Evolutionary conservation across 2,888 invertebrate genomes (phyloP), one percentile per base, ranked within the genome.

Genomic region (Stenchaetothrips biformis): DNA sequence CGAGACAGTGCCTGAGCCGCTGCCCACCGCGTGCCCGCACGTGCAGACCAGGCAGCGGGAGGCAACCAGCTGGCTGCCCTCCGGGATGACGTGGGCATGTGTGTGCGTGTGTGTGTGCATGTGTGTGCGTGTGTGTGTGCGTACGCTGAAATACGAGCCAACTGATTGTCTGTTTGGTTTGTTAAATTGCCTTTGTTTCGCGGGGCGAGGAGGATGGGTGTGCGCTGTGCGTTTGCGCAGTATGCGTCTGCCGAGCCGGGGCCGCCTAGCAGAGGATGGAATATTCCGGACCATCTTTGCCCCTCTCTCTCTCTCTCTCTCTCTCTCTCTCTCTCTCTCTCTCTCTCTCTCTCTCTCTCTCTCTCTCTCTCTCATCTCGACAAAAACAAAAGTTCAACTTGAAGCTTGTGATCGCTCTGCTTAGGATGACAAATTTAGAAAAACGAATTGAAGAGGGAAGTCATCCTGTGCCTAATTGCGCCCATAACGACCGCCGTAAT

Each of bases 161-260:
- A 74, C 67, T 74, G 67, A 74, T 74, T 74, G 21, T 74, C 67
- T 74, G 25, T 74, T 74, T 74, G 67, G 67, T 74, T 74, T 74
- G 67, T 25, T 74, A 74, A 74, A 74, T 74, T 74, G 25, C 67
- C 67, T 74, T 74, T 74, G 67, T 74, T 74, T 74, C 25, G 67
- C 59, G 59, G 13, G 59, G 67, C 67, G 25, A 11, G 25, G 25
- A 7, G 53, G 25, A 21, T 21, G 67, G 67, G 7, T 21, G 25
- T 25, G 21, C 67, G 21, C 67, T 6, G 67, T 21, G 67, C 37
- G 37, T 37, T 37, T 37, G 37, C 37, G 37, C 37, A 4, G 37
- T 37, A 37, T 37, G 25, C 25, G 67, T 4, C 67, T 25, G 67
- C 21, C 25, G 37, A 25, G 67, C 2, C 25, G 25, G 0, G 67